Evolutionary conservation across 2,888 invertebrate species (phyloP).

Genomic region (Caenorhabditis sp.): DNA sequence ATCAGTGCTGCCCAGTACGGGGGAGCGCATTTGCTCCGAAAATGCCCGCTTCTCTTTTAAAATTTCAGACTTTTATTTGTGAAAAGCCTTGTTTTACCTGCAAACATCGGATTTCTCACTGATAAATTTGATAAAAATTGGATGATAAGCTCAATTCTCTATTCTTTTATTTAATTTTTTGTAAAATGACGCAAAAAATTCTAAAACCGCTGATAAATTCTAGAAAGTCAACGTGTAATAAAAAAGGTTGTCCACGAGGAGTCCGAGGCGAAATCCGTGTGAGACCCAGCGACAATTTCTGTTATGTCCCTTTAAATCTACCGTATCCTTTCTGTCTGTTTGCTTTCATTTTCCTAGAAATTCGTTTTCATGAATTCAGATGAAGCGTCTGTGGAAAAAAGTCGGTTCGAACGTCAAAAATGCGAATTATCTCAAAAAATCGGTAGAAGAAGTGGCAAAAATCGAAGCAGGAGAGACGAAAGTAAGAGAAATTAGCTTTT

Average conservation of each 20-base stretch:
- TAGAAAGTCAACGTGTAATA: no score
- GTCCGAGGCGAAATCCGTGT: neutral
- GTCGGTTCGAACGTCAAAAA: conserved; percentile 63
- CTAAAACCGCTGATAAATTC: neutral
- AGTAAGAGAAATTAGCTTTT: conserved; percentile 11
- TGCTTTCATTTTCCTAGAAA: conserved; percentile 1
- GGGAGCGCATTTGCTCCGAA: conserved; percentile 34
- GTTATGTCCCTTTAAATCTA: conserved; percentile 38
- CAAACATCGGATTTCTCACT: neutral
- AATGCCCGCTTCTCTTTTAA: neutral
- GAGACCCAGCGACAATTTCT: neutral
- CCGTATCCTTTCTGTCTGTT: neutral
- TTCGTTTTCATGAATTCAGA: conserved; percentile 42
- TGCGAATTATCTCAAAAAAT: conserved; percentile 65
- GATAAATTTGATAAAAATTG: no score
- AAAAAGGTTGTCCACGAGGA: neutral
- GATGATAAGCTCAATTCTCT: no score
- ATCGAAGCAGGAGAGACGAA: conserved; percentile 61
- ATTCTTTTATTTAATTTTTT: neutral
- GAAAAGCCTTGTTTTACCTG: neutral
- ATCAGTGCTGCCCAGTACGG: conserved; percentile 17
- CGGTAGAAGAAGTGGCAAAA: conserved; percentile 62
- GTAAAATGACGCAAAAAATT: neutral
- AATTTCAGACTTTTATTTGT: neutral
- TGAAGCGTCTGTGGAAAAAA: conserved; percentile 69